Conservation (phyloP, 2,888 invertebrate genomes). For the Adela reaumurella region DNA sequence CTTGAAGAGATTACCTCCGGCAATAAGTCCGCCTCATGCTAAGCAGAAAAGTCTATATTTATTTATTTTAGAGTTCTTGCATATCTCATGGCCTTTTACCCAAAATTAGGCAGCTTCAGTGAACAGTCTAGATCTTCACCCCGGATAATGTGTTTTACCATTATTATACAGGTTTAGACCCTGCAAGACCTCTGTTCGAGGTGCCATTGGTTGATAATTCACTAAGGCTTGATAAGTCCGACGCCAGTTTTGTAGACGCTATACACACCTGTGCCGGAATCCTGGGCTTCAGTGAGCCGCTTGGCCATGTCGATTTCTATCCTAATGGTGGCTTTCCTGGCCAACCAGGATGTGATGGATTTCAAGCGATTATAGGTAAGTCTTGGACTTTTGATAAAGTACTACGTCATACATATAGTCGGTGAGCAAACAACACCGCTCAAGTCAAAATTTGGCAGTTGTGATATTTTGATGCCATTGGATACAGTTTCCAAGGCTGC, state of each 20-base stretch:
- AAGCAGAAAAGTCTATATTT: too few species aligned
- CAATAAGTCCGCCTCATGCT: too few species aligned
- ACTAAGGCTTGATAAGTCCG: constrained; percentile 50
- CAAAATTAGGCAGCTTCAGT: not conserved
- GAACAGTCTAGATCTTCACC: too few species aligned
- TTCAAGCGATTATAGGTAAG: constrained; percentile 22
- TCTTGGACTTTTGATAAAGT: constrained; percentile 5
- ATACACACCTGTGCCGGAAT: constrained; percentile 69
- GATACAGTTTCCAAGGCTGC: too few species aligned
- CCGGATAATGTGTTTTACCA: too few species aligned
- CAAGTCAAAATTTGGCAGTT: too few species aligned
- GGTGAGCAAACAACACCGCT: too few species aligned
- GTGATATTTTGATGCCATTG: too few species aligned
- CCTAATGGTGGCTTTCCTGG: constrained; percentile 62
- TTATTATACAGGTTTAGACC: constrained; percentile 69
- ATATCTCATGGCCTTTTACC: not conserved
- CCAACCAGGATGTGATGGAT: constrained; percentile 64
- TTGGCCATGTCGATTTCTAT: constrained; percentile 67
- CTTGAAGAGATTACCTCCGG: too few species aligned
- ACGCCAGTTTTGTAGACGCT: constrained; percentile 62
- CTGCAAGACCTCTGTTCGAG: constrained; percentile 65
- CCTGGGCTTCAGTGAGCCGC: constrained; percentile 58
- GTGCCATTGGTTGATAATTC: constrained; percentile 48
- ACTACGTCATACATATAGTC: too few species aligned
- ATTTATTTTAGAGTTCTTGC: not conserved